Evolutionary conservation across 2,797 vertebrate genomes (phyloP).

Genomic region (Hyperoplus immaculatus): DNA sequence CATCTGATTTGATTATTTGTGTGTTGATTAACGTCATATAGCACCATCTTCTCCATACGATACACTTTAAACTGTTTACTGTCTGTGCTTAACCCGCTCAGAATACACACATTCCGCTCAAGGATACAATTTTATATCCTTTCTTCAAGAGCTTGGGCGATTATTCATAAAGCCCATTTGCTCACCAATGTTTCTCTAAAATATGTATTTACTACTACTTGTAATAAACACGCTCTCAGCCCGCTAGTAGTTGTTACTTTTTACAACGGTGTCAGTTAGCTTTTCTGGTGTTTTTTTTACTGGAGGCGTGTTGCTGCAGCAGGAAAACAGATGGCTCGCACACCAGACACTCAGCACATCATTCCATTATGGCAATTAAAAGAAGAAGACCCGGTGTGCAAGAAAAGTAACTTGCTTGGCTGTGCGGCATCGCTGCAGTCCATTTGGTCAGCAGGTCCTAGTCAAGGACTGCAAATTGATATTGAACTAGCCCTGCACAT

Average conservation of each 20-base stretch:
- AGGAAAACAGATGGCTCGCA: constrained; percentile 90
- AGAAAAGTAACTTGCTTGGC: constrained; percentile 77
- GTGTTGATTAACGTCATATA: constrained; percentile 73
- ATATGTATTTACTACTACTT: constrained; percentile 2
- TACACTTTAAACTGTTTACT: constrained; percentile 50
- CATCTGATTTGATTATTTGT: constrained; percentile 77
- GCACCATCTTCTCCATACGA: constrained; percentile 36
- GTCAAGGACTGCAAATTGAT: constrained; percentile 49
- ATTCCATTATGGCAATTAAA: constrained; percentile 90
- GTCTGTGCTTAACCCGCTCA: constrained; percentile 20
- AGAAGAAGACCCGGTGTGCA: constrained; percentile 80
- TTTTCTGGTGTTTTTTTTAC: constrained; percentile 71
- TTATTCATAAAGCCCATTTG: constrained; percentile 17
- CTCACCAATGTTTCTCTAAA: not conserved
- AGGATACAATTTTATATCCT: not conserved
- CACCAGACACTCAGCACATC: constrained; percentile 89
- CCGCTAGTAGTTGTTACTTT: constrained; percentile 11
- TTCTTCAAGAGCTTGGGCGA: not conserved
- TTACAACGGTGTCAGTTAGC: constrained; percentile 61
- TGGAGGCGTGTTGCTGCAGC: constrained; percentile 86
- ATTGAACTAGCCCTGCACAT: constrained; percentile 13
- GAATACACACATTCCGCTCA: constrained; percentile 17
- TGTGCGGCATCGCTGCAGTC: constrained; percentile 46
- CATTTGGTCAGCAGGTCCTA: constrained; percentile 57
- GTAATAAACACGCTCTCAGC: constrained; percentile 5